These are phyloP conservation scores for Podarcis muralis DNA, from an alignment of 2,113 vertebrate genomes.

Conservation along the genomic window DNA sequence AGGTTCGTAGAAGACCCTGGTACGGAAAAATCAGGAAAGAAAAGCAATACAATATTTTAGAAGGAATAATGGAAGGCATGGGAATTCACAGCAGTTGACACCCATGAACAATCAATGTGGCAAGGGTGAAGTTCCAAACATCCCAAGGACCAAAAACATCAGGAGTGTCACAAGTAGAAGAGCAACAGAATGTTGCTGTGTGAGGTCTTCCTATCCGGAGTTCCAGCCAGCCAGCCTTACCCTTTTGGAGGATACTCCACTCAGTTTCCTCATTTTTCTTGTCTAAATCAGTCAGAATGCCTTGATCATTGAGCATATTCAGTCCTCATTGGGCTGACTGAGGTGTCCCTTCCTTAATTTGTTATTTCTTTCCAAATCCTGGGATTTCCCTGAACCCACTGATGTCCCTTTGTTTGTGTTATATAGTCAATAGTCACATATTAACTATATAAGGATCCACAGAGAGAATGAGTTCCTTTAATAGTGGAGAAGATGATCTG, in stretches of 20 bases:
- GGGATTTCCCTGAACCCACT: neutral
- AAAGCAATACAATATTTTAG: constrained; percentile 56
- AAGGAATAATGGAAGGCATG: constrained; percentile 28
- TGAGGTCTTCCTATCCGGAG: neutral
- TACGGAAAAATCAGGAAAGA: constrained; percentile 59
- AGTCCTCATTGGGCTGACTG: neutral
- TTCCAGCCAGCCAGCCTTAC: neutral
- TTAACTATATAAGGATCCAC: neutral
- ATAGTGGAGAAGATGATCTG: neutral
- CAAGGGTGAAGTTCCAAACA: neutral
- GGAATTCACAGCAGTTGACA: neutral
- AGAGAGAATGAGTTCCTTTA: neutral
- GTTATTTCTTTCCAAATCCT: neutral
- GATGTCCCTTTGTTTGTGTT: neutral
- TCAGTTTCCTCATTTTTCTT: neutral
- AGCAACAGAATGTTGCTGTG: neutral
- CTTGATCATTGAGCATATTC: neutral
- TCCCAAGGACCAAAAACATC: too few relatives aligned
- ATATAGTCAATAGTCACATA: too few relatives aligned
- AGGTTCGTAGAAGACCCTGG: constrained; percentile 91
- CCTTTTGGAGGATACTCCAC: neutral
- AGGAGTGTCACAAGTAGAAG: neutral
- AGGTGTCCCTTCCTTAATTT: neutral
- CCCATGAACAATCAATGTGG: neutral
- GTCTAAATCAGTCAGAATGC: neutral